Evolutionary conservation across 2,888 invertebrate genomes (phyloP).

Genomic region (Amiota communis): DNA sequence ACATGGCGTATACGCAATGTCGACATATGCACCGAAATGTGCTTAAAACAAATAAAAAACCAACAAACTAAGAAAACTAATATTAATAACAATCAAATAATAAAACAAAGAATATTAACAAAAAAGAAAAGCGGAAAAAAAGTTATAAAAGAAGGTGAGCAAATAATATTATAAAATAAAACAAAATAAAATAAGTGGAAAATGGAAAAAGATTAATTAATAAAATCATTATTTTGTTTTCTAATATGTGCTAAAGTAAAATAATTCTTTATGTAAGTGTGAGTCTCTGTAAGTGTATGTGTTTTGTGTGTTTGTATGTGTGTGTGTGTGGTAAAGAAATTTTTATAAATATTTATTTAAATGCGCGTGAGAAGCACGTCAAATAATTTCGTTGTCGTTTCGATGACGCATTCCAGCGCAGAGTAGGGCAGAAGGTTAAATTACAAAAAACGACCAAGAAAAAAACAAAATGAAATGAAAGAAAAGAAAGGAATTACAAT

Average conservation of each 20-base stretch:
- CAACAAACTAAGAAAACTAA: background rate
- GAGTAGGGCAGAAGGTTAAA: slow-evolving; percentile 70
- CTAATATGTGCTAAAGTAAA: too few species aligned
- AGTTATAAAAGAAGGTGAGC: background rate
- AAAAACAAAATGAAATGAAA: too few species aligned
- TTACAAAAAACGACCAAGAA: slow-evolving; percentile 48
- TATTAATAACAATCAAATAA: slow-evolving; percentile 16
- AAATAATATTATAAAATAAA: slow-evolving; percentile 5
- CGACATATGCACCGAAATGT: slow-evolving; percentile 54
- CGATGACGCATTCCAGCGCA: slow-evolving; percentile 69
- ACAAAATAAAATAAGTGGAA: background rate
- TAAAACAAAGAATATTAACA: slow-evolving; percentile 9
- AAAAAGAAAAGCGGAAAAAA: background rate
- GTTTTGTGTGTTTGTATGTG: background rate
- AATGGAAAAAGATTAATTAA: background rate
- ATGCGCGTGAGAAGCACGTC: slow-evolving; percentile 17
- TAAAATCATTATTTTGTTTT: too few species aligned
- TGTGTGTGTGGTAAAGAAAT: slow-evolving; percentile 1
- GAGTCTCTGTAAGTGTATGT: background rate
- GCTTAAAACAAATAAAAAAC: slow-evolving; percentile 28
- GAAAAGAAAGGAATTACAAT: background rate
- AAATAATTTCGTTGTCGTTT: slow-evolving; percentile 38
- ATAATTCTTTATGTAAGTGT: too few species aligned
- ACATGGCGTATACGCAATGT: slow-evolving; percentile 55
- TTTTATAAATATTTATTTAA: slow-evolving; percentile 27